A percentile compares a stretch with the other conserved stretches of the same genome.
phyloP scores from a whole-genome alignment of 2,113 vertebrate genomes.

The Notarius quadriscutis region DNA sequence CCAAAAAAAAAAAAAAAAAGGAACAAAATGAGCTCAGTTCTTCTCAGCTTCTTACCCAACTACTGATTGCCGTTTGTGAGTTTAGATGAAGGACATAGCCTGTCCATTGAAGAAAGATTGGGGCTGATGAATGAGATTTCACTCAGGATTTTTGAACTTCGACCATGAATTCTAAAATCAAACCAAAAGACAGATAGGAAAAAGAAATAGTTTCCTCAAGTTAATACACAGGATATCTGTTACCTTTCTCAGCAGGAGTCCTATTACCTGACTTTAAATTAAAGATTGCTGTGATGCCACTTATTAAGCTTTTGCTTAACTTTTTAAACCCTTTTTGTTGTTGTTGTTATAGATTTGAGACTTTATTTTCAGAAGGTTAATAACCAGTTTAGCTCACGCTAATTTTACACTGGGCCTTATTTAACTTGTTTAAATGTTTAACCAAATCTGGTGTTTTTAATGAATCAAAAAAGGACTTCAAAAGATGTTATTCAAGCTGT shows the following conservation, averaged over 20 bases:
- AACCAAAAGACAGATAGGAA: slow-evolving; percentile 19
- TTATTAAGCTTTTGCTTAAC: not conserved
- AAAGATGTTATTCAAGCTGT: not conserved
- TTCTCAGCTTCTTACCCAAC: not conserved
- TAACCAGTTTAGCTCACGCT: too few species aligned
- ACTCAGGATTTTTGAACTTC: slow-evolving; percentile 17
- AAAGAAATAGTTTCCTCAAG: slow-evolving; percentile 32
- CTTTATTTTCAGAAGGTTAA: too few species aligned
- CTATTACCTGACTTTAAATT: slow-evolving; percentile 6
- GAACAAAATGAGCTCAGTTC: not conserved
- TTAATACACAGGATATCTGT: slow-evolving; percentile 30
- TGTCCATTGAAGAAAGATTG: not conserved
- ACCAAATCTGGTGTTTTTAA: not conserved
- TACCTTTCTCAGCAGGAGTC: slow-evolving; percentile 13
- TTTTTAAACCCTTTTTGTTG: not conserved
- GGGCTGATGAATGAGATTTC: slow-evolving; percentile 5
- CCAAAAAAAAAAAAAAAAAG: not conserved
- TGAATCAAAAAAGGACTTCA: not conserved
- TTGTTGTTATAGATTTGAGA: not conserved
- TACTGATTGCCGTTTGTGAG: not conserved
- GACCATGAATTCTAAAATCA: not conserved
- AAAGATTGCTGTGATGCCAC: not conserved
- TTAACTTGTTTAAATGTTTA: not conserved
- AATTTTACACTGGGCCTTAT: too few species aligned
- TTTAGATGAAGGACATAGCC: not conserved